Conservation (phyloP, 2,888 invertebrate genomes). For the Pseudococcus longispinus region DNA sequence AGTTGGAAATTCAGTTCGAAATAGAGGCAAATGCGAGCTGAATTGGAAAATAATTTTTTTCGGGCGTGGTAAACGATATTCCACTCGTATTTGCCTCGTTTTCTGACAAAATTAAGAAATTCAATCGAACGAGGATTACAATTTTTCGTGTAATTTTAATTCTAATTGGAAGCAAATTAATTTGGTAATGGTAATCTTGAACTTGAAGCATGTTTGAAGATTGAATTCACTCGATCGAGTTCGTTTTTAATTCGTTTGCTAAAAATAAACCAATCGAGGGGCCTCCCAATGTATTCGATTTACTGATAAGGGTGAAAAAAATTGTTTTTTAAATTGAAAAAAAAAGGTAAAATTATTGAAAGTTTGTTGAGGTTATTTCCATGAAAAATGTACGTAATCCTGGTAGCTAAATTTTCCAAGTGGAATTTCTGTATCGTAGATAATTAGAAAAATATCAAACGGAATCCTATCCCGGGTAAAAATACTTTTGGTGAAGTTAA, state of each 20-base stretch:
- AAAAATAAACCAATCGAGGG: background rate
- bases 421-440: background rate
- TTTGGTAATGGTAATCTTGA: background rate
- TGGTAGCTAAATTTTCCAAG: background rate
- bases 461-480: background rate
- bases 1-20: too few species aligned
- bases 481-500: background rate
- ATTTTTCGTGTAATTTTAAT: background rate
- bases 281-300: background rate
- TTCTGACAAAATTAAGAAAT: background rate
- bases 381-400: background rate
- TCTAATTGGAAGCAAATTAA: background rate
- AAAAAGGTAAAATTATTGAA: background rate
- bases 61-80: too few species aligned
- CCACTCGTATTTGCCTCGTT: too few species aligned
- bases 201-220: background rate
- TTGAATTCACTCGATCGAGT: background rate
- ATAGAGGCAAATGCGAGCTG: too few species aligned
- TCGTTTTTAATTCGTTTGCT: background rate
- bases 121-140: background rate
- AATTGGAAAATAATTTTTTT: background rate
- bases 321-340: background rate
- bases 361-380: background rate
- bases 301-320: background rate
- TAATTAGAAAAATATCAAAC: background rate